phyloP scores from a whole-genome alignment of 2,888 invertebrate species.

The Pimpla rufipes region DNA sequence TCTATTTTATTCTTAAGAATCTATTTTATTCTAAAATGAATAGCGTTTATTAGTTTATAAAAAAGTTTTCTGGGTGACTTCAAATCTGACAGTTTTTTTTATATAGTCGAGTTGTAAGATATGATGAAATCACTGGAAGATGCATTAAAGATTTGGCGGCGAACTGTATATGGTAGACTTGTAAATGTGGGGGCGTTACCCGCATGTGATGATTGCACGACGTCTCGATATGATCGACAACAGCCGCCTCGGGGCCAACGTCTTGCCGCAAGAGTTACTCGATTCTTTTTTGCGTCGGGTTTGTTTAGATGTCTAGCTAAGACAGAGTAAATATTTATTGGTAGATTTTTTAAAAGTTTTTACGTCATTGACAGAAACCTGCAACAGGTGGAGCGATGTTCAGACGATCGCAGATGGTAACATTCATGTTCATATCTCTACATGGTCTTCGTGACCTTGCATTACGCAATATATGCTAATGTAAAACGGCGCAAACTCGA shows the following conservation, averaged over 20 bases:
- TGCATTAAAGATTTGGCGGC: too few relatives aligned
- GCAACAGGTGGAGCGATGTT: not conserved
- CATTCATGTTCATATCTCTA: not conserved
- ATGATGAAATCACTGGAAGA: too few relatives aligned
- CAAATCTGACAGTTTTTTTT: too few relatives aligned
- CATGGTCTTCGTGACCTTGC: constrained; percentile 13
- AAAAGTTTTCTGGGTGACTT: too few relatives aligned
- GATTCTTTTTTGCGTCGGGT: not conserved
- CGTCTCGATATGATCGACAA: not conserved
- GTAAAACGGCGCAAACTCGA: not conserved
- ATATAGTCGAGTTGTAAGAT: too few relatives aligned
- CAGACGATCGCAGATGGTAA: not conserved
- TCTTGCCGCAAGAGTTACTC: not conserved
- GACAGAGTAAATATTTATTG: too few relatives aligned
- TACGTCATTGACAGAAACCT: not conserved
- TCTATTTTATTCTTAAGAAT: too few relatives aligned
- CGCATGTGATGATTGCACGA: constrained; percentile 20
- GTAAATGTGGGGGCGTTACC: too few relatives aligned
- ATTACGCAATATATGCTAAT: constrained; percentile 10
- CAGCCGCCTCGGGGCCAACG: constrained; percentile 1
- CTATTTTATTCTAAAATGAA: too few relatives aligned
- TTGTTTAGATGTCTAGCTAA: too few relatives aligned
- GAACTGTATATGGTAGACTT: too few relatives aligned
- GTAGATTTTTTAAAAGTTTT: not conserved
- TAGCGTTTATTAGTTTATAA: too few relatives aligned